phyloP scores from a whole-genome alignment of 2,113 vertebrate genomes.

The Tychaedon coryphoeus region DNA sequence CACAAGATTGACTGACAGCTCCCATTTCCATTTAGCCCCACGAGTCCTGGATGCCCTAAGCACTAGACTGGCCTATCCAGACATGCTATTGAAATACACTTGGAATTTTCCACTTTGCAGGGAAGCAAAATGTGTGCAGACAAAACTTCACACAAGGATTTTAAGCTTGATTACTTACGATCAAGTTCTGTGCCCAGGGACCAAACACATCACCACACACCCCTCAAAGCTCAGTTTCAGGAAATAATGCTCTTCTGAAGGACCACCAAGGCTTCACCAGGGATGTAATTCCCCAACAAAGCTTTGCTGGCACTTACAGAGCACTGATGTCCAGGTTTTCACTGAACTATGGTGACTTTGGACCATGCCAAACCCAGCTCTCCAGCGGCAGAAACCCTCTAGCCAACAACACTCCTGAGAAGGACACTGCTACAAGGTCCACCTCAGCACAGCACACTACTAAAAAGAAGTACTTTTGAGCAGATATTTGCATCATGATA shows the following conservation, averaged over 20 bases:
- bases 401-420: neutral
- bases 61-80: neutral
- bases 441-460: accelerated
- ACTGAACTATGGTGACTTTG: neutral
- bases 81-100: accelerated
- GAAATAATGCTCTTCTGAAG: neutral
- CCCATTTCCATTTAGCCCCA: neutral
- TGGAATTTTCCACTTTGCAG: neutral
- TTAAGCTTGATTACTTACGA: accelerated
- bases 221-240: neutral
- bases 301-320: neutral
- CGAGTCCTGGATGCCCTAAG: neutral
- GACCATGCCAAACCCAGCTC: neutral
- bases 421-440: neutral
- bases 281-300: neutral
- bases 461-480: neutral
- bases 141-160: neutral
- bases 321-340: neutral
- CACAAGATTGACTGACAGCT: neutral
- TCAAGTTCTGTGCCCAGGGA: neutral
- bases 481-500: neutral
- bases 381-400: neutral
- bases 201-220: neutral
- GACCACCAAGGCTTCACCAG: neutral
- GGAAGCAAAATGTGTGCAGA: accelerated